Evolutionary conservation across 2,888 invertebrate genomes (phyloP).

Genomic region (Pediacus dermestoides): DNA sequence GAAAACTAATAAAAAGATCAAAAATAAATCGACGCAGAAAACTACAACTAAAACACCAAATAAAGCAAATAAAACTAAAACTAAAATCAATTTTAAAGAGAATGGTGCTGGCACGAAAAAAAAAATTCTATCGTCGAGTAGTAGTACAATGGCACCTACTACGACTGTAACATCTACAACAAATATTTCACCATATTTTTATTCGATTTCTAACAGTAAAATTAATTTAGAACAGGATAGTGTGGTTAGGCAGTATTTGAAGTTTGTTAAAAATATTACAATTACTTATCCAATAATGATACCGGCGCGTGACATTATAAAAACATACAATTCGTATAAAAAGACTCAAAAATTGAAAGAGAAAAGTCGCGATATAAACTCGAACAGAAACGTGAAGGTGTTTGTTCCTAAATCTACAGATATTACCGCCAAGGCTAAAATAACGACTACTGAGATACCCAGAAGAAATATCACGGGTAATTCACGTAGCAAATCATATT

Average conservation of each 20-base stretch:
- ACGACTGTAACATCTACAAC: slow-evolving; percentile 37
- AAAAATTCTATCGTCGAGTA: no score
- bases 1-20: slow-evolving; percentile 49
- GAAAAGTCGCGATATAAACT: slow-evolving; percentile 49
- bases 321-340: slow-evolving; percentile 40
- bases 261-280: slow-evolving; percentile 47
- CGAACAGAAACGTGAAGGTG: slow-evolving; percentile 45
- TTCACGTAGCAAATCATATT: slow-evolving; percentile 12
- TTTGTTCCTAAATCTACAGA: slow-evolving; percentile 40
- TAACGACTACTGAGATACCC: slow-evolving; percentile 23
- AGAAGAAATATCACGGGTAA: slow-evolving; percentile 28
- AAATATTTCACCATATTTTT: slow-evolving; percentile 41
- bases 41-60: slow-evolving; percentile 33
- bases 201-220: slow-evolving; percentile 43
- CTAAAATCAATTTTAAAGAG: slow-evolving; percentile 28
- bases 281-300: slow-evolving; percentile 68
- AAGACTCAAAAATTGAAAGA: slow-evolving; percentile 49
- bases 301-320: slow-evolving; percentile 47
- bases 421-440: slow-evolving; percentile 28
- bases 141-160: slow-evolving; percentile 27
- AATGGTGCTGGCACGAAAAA: slow-evolving; percentile 23
- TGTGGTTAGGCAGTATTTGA: slow-evolving; percentile 41
- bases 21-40: slow-evolving; percentile 35
- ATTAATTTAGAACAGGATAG: slow-evolving; percentile 38
- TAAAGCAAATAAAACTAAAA: slow-evolving; percentile 34